Base-by-base conservation (phyloP, 2,888 invertebrate species). In the Drosophila flavopinicola region DNA sequence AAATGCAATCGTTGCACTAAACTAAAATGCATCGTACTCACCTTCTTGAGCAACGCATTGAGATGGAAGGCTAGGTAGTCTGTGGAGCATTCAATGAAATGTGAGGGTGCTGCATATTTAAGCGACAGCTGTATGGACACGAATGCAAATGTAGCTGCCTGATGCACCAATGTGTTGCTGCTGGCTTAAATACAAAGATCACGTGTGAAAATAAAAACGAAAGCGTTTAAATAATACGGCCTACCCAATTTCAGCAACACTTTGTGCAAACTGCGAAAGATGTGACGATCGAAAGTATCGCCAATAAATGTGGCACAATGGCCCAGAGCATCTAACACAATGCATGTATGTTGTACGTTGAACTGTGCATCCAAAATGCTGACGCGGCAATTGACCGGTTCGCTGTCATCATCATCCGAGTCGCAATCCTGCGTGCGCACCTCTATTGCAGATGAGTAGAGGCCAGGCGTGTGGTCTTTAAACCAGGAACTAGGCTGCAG, bases 31-130 rank as follows among this genome's bases (percentile, higher is more conserved):
- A 5, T 39, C 3, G 0, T 7, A 42, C 59, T 63, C 85, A 93
- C 92, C 90, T 92, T 93, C 58, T 93, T 94, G 1, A 96, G 91
- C 78, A 93, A 92, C 0, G 92, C 89, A 24, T 94, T 94, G 56
- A 96, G 92, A 76, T 95, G 94, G 83, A 93, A 94, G 0, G 95
- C 94, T 85, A 96, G 93, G 88, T 95, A 96, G 89, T 96, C 96
- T 0, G 94, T 93, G 87, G 96, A 95, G 30, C 90, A 86, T 47
- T 93, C 92, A 59, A 96, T 92, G 17, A 96, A 92, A n/a, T 93
- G 92, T 0, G 93, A 92, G 3, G 94, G 92, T 52, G 91, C 89
- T 0, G 79, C 67, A 86, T 93, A 93, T 0, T 92, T 93, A 73
- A 94, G 92, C 0, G 94, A 93, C 29, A 78, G 57, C 6, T 94